These are phyloP conservation scores for Pachydiplax longipennis DNA, from an alignment of 2,888 invertebrate genomes.

Conservation along the genomic window DNA sequence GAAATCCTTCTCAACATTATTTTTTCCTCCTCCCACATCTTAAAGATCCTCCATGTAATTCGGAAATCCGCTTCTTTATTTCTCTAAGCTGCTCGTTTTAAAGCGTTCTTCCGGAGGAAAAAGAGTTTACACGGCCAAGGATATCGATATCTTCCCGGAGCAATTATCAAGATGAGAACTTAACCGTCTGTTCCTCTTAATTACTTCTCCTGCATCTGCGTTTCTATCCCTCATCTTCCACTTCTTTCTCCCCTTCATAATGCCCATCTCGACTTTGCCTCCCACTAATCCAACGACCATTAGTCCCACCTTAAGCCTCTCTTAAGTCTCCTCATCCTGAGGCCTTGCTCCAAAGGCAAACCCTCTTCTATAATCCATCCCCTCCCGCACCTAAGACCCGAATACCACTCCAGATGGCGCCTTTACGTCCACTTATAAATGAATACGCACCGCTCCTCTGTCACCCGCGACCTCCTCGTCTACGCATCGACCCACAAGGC, in stretches of 20 bases:
- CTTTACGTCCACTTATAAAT: neutral
- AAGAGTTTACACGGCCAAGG: neutral
- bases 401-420: neutral
- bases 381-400: neutral
- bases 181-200: neutral
- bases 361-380: neutral
- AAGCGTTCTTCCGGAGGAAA: neutral
- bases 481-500: neutral
- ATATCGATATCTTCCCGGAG: neutral
- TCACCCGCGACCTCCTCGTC: neutral
- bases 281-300: neutral
- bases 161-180: neutral
- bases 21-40: neutral
- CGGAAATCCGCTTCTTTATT: neutral
- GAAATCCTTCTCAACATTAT: neutral
- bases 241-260: neutral
- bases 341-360: neutral
- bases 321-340: neutral
- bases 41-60: neutral
- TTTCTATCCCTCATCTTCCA: neutral
- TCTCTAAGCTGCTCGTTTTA: neutral
- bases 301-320: neutral
- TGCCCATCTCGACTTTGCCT: neutral
- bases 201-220: neutral
- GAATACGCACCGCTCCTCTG: neutral